These are phyloP conservation scores for Rhopalosiphum padi DNA, from an alignment of 1,140 invertebrate genomes.

Conservation along the genomic window DNA sequence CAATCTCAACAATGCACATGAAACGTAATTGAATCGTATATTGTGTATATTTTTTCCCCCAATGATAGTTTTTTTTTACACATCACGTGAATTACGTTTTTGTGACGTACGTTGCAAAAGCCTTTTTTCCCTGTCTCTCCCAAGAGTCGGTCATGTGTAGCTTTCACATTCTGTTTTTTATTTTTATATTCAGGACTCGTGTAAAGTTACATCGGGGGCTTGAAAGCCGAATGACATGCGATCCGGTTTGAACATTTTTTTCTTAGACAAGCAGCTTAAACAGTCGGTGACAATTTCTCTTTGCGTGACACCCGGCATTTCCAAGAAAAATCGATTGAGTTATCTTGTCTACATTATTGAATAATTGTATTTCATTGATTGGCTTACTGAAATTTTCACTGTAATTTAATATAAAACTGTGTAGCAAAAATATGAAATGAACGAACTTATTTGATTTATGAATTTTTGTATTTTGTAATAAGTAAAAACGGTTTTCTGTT, in stretches of 20 bases:
- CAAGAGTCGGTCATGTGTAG: constrained; percentile 31
- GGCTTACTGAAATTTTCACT: neutral
- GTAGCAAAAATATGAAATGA: neutral
- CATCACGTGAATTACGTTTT: constrained; percentile 19
- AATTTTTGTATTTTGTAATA: neutral
- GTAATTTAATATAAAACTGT: neutral
- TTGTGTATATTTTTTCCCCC: neutral
- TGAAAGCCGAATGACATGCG: constrained; percentile 29
- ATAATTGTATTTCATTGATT: neutral
- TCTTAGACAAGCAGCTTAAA: constrained; percentile 25
- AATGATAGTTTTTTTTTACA: constrained; percentile 15
- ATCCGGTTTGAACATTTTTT: constrained; percentile 53
- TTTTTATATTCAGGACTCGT: constrained; percentile 42
- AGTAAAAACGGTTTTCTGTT: neutral
- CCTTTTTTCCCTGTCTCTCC: constrained; percentile 11
- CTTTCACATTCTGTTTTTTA: constrained; percentile 36
- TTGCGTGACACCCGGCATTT: constrained; percentile 5
- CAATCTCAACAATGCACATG: constrained; percentile 25
- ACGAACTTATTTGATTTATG: neutral
- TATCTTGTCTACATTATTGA: neutral
- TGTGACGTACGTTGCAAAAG: constrained; percentile 7
- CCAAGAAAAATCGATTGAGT: neutral
- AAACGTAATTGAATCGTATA: constrained; percentile 34
- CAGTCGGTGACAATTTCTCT: constrained; percentile 41
- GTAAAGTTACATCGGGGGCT: constrained; percentile 21